These are phyloP conservation scores for Microctenopoma lineatum DNA, from an alignment of 2,797 vertebrate genomes.

Conservation along the genomic window DNA sequence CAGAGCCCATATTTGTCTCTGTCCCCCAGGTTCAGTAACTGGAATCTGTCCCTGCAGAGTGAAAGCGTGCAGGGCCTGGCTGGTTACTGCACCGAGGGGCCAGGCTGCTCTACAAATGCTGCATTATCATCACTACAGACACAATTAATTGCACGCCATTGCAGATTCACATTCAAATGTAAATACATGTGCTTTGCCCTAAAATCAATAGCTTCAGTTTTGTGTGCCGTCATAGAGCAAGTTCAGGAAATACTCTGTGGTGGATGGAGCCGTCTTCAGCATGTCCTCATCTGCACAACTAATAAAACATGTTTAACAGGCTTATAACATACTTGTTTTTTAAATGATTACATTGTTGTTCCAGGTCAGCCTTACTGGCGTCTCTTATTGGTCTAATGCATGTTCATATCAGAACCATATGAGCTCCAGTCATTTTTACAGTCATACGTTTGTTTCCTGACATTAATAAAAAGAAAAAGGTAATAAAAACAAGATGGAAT, in stretches of 20 bases:
- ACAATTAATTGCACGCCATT: not conserved
- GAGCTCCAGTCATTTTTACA: not conserved
- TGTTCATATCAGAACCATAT: not conserved
- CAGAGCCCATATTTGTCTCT: slow-evolving; percentile 31
- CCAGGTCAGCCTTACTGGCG: not conserved
- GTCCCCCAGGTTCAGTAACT: slow-evolving; percentile 82
- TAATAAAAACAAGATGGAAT: not conserved
- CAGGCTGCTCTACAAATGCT: slow-evolving; percentile 50
- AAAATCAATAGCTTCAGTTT: slow-evolving; percentile 17
- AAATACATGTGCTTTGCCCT: not conserved
- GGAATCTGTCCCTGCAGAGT: slow-evolving; percentile 84
- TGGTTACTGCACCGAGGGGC: slow-evolving; percentile 80
- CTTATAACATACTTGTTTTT: not conserved
- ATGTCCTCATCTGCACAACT: not conserved
- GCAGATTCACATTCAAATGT: slow-evolving; percentile 1
- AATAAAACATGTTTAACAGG: not conserved
- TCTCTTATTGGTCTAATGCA: not conserved
- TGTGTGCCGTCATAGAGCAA: not conserved
- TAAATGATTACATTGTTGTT: not conserved
- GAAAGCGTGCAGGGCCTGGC: slow-evolving; percentile 75
- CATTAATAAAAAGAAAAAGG: not conserved
- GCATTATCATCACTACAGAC: not conserved
- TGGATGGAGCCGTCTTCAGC: slow-evolving; percentile 5
- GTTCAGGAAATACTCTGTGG: not conserved
- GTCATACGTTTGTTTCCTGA: not conserved